Percentiles rank a stretch among this genome's conserved stretches.
These are phyloP conservation scores for Drosophila oshimai DNA, from an alignment of 1,140 invertebrate species.

Conservation along the genomic window DNA sequence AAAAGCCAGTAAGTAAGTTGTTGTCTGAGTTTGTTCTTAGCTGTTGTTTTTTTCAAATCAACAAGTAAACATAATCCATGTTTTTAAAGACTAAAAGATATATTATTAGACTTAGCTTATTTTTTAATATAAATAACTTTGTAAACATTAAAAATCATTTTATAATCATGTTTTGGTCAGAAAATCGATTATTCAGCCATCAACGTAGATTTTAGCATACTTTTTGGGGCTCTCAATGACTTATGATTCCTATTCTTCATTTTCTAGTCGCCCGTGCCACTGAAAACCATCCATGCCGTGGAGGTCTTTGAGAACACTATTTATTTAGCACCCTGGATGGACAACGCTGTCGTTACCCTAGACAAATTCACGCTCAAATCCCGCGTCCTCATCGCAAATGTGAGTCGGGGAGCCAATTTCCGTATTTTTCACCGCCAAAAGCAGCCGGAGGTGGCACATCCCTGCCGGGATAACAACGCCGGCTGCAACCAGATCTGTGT, in stretches of 20 bases:
- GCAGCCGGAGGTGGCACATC: constrained; percentile 89
- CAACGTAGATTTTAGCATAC: neutral
- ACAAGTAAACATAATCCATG: no score
- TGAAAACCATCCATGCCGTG: constrained; percentile 85
- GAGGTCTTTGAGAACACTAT: constrained; percentile 88
- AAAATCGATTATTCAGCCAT: neutral
- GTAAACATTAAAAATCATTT: no score
- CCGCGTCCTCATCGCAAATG: constrained; percentile 52
- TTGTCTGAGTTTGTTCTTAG: no score
- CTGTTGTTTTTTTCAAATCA: no score
- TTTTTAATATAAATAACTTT: no score
- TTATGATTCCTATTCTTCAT: constrained; percentile 24
- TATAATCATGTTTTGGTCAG: no score
- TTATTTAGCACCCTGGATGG: constrained; percentile 87
- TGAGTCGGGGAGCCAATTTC: constrained; percentile 85
- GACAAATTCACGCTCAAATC: constrained; percentile 84
- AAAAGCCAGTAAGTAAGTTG: no score
- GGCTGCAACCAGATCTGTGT: constrained; percentile 90
- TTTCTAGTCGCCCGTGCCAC: constrained; percentile 85
- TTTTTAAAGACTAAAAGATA: no score
- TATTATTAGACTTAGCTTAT: no score
- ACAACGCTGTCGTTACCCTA: constrained; percentile 85
- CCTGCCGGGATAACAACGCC: constrained; percentile 88
- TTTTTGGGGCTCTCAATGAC: neutral
- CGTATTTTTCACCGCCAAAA: constrained; percentile 89